Evolutionary conservation across 2,888 invertebrate species (phyloP).

Genomic region (Agonopterix heracliana): DNA sequence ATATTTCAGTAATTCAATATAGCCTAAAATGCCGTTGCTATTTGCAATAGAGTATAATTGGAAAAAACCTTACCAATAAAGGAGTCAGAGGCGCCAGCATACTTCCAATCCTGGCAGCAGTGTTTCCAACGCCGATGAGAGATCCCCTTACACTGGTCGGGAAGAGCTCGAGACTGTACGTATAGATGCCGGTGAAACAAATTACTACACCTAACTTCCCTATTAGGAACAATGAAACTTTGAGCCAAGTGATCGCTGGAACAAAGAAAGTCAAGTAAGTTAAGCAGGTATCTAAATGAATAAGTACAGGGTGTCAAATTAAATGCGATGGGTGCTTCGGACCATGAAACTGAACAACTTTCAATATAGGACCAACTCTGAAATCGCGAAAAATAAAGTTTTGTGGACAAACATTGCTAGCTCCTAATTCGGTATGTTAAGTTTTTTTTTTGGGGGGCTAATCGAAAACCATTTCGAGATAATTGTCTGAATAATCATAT

Average conservation of each 20-base stretch:
- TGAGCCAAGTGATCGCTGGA: constrained; percentile 51
- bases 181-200: constrained; percentile 56
- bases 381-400: no score
- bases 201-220: constrained; percentile 52
- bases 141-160: constrained; percentile 59
- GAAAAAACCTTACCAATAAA: constrained; percentile 39
- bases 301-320: neutral
- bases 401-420: no score
- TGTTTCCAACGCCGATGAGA: constrained; percentile 49
- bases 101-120: constrained; percentile 51
- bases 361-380: no score
- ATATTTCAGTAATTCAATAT: no score
- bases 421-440: no score
- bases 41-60: no score
- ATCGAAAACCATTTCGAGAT: no score
- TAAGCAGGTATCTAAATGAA: neutral
- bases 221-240: constrained; percentile 41
- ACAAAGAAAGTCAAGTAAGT: constrained; percentile 11
- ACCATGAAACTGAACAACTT: no score
- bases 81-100: constrained; percentile 58
- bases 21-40: no score
- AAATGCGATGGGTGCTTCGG: no score
- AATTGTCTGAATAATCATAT: no score
- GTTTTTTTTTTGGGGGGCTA: no score
- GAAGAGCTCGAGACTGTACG: constrained; percentile 54